Conservation (phyloP, 1,140 invertebrate species). For the Tetramorium parvispinum region DNA sequence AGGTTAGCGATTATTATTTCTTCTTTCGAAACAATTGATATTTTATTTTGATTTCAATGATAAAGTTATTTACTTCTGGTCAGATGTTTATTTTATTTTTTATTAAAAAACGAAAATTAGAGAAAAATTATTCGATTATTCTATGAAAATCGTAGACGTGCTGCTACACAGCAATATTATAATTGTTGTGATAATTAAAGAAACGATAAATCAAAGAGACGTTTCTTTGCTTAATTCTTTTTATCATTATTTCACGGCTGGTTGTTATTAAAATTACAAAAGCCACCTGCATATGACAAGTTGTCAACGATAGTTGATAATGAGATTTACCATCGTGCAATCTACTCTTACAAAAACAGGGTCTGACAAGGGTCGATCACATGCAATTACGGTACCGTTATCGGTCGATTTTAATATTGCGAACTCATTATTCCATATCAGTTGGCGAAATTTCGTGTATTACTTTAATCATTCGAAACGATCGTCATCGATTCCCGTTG, state of each 20-base stretch:
- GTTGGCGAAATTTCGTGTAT: constrained; percentile 25
- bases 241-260: background rate
- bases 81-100: background rate
- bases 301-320: constrained; percentile 39
- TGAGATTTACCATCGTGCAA: constrained; percentile 16
- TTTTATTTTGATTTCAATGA: background rate
- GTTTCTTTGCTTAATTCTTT: background rate
- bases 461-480: background rate
- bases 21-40: background rate
- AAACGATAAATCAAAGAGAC: background rate
- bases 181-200: background rate
- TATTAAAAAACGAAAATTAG: background rate
- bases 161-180: background rate
- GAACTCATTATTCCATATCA: constrained; percentile 30
- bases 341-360: background rate
- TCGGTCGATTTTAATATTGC: constrained; percentile 35
- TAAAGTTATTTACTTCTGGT: background rate
- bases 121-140: background rate
- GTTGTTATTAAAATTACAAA: constrained; percentile 13
- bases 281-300: background rate
- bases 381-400: constrained; percentile 8
- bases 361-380: background rate
- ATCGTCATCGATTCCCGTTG: background rate
- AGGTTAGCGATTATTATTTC: constrained; percentile 53
- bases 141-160: background rate